phyloP scores from a whole-genome alignment of 2,888 invertebrate species.

The Philhelius pedissequus region DNA sequence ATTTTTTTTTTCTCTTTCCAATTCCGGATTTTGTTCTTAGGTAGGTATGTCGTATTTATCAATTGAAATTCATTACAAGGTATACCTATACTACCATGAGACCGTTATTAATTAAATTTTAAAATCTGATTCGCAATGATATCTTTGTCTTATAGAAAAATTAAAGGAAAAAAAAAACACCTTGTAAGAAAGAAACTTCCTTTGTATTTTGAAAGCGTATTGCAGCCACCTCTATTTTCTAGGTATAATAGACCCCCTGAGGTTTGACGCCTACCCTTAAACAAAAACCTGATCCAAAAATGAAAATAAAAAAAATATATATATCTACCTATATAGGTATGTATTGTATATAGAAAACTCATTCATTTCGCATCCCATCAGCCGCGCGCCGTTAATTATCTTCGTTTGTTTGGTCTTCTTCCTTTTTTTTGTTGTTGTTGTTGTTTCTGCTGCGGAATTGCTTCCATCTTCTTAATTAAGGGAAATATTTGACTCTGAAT shows the following conservation, averaged over 20 bases:
- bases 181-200: conserved; percentile 5
- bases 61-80: conserved; percentile 23
- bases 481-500: conserved; percentile 58
- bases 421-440: too few relatives aligned
- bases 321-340: too few relatives aligned
- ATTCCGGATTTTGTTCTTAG: neutral
- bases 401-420: conserved; percentile 50
- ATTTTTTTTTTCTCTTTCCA: conserved; percentile 29
- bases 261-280: conserved; percentile 56
- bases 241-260: conserved; percentile 61
- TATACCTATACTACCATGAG: neutral
- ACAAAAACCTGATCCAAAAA: neutral
- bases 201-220: conserved; percentile 21
- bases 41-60: conserved; percentile 10
- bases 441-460: neutral
- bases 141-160: conserved; percentile 13
- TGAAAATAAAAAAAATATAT: neutral
- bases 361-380: conserved; percentile 57
- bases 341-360: conserved; percentile 60
- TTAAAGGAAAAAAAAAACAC: neutral
- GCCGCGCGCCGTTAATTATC: conserved; percentile 46
- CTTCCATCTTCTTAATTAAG: conserved; percentile 62
- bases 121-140: conserved; percentile 46
- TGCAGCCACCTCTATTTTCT: conserved; percentile 29
- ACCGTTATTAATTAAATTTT: conserved; percentile 65